phyloP scores from a whole-genome alignment of 2,113 vertebrate genomes.

The Gnathonemus echidnorhynchus region DNA sequence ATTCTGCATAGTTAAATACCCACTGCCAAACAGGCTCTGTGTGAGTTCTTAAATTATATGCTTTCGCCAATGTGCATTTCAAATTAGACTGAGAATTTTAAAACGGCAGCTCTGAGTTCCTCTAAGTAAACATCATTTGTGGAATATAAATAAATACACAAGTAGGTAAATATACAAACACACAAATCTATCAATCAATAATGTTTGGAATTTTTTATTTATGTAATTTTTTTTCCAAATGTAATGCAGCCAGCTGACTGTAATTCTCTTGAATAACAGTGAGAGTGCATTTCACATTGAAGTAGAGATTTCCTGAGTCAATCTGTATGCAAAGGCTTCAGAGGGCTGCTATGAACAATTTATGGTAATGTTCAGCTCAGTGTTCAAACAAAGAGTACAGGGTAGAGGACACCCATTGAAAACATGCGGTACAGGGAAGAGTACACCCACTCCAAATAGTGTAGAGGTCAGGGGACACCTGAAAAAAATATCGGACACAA shows the following conservation, averaged over 20 bases:
- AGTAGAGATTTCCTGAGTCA: background rate
- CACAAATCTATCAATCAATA: background rate
- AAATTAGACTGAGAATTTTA: background rate
- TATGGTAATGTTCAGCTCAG: background rate
- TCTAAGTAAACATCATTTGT: background rate
- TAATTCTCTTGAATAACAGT: background rate
- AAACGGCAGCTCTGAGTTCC: background rate
- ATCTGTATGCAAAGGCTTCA: background rate
- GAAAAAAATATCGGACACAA: background rate
- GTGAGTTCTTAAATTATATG: conserved; percentile 9
- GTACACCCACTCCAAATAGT: background rate
- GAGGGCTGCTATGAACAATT: background rate
- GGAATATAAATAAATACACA: background rate
- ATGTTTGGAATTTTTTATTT: background rate
- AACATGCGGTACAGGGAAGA: background rate
- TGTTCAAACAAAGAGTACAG: background rate
- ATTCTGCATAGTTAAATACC: conserved; percentile 1
- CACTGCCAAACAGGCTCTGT: background rate
- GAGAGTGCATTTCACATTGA: background rate
- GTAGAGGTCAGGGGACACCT: background rate
- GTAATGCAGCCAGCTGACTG: background rate
- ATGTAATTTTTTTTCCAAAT: background rate
- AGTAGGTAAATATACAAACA: background rate
- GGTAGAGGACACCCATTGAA: background rate
- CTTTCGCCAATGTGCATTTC: background rate